A percentile compares a stretch with the other conserved stretches of the same genome.
These are phyloP conservation scores for Helarctos malayanus DNA, from an alignment of 2,797 vertebrate genomes.

Conservation along the genomic window DNA sequence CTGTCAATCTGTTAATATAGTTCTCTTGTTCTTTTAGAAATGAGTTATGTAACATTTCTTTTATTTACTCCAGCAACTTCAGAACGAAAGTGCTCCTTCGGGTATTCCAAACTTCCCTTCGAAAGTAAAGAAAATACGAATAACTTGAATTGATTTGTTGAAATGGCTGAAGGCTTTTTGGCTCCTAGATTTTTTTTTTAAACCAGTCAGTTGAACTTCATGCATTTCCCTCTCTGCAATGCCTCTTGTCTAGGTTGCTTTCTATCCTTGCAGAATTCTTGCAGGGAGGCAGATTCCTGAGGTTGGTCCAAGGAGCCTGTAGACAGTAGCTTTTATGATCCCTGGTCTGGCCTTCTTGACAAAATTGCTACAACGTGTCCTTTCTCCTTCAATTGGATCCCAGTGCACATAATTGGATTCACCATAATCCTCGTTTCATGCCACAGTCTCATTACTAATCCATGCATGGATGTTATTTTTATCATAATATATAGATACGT, in stretches of 20 bases:
- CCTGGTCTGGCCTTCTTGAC: neutral
- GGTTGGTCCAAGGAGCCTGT: neutral
- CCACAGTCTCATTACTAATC: neutral
- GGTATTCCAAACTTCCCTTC: conserved; percentile 48
- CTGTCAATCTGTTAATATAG: conserved; percentile 78
- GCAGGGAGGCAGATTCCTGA: neutral
- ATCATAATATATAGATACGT: neutral
- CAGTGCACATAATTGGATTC: neutral
- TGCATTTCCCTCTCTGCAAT: neutral
- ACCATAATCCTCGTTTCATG: neutral
- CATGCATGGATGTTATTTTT: neutral
- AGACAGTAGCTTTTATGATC: neutral
- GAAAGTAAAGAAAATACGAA: conserved; percentile 60
- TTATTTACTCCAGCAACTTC: conserved; percentile 69
- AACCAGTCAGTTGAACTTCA: neutral
- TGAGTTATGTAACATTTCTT: conserved; percentile 70
- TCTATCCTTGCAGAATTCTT: neutral
- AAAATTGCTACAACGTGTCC: neutral
- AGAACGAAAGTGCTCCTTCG: conserved; percentile 41
- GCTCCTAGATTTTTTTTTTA: neutral
- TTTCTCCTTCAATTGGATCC: neutral
- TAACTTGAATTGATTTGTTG: neutral
- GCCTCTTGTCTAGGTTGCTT: neutral
- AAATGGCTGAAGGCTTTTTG: neutral
- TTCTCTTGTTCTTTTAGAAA: conserved; percentile 76